Conservation (phyloP, 1,140 invertebrate species). For the Latrodectus geometricus region DNA sequence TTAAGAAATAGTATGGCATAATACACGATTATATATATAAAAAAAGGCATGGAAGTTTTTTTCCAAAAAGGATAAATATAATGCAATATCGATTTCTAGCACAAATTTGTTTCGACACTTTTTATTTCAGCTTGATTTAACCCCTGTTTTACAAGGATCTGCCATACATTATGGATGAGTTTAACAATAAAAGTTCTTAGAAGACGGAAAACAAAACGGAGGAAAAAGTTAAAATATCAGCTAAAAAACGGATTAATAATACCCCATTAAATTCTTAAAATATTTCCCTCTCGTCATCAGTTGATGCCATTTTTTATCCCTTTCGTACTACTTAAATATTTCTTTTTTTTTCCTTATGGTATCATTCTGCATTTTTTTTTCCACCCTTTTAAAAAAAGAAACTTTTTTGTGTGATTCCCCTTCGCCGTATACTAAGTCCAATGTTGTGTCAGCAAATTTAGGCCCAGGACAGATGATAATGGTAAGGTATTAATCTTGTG, state of each 20-base stretch:
- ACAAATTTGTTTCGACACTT: not conserved
- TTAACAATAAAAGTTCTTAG: constrained; percentile 11
- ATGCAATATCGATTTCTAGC: constrained; percentile 18
- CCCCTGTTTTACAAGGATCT: constrained; percentile 18
- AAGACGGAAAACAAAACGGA: not conserved
- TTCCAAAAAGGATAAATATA: not conserved
- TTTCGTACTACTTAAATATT: constrained; percentile 38
- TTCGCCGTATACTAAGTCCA: not conserved
- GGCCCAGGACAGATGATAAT: constrained; percentile 46
- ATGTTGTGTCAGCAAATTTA: constrained; percentile 53
- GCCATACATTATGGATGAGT: constrained; percentile 47
- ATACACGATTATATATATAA: not conserved
- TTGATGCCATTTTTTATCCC: constrained; percentile 35
- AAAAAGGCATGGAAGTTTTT: not conserved
- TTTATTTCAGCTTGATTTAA: constrained; percentile 21
- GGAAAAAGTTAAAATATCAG: not conserved
- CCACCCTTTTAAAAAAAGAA: not conserved
- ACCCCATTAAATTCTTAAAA: constrained; percentile 59
- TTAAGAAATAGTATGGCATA: not conserved
- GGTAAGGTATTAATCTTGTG: constrained; percentile 51
- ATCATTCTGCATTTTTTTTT: constrained; percentile 7
- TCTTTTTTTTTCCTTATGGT: constrained; percentile 9
- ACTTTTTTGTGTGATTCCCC: not conserved
- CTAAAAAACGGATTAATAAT: constrained; percentile 55
- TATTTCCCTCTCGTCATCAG: constrained; percentile 43